phyloP scores from a whole-genome alignment of 53 echinoderm and acorn worm genomes.

The Paelopatides confundens region DNA sequence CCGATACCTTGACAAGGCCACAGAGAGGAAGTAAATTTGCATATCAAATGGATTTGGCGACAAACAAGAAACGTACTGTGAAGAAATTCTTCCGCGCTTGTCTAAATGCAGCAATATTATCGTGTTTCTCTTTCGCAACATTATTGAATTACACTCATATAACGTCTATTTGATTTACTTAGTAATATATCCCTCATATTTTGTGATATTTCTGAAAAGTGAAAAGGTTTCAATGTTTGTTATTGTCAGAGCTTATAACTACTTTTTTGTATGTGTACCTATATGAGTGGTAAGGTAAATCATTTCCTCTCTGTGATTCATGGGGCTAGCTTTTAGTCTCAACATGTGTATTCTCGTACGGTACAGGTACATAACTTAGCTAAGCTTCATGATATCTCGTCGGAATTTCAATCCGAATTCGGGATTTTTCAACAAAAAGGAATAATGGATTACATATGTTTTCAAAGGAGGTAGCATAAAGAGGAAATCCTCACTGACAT shows the following conservation, averaged over 20 bases:
- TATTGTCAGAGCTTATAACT: slow-evolving; percentile 34
- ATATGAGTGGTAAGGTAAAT: slow-evolving; percentile 51
- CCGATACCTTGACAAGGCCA: slow-evolving; percentile 98
- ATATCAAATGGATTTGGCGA: slow-evolving; percentile 88
- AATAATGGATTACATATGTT: slow-evolving; percentile 69
- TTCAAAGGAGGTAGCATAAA: slow-evolving; percentile 60
- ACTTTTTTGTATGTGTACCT: slow-evolving; percentile 43
- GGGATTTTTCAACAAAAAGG: slow-evolving; percentile 54
- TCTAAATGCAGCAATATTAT: slow-evolving; percentile 2
- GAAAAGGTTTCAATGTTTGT: slow-evolving; percentile 6
- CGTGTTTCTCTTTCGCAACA: background rate
- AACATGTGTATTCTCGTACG: slow-evolving; percentile 44
- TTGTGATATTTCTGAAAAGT: background rate
- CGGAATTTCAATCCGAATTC: slow-evolving; percentile 42
- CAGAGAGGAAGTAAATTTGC: slow-evolving; percentile 98
- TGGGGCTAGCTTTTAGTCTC: slow-evolving; percentile 36
- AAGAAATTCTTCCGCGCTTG: slow-evolving; percentile 46
- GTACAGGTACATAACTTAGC: slow-evolving; percentile 43
- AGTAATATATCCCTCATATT: background rate
- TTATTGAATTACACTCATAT: background rate
- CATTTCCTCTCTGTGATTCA: slow-evolving; percentile 88
- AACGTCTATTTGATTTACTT: background rate
- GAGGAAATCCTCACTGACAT: slow-evolving; percentile 65
- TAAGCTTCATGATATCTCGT: slow-evolving; percentile 9
- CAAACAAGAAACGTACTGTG: slow-evolving; percentile 52